Evolutionary conservation across 1,140 invertebrate genomes (phyloP), one percentile per base, ranked within the genome.

Genomic region (Calosoma granatense): DNA sequence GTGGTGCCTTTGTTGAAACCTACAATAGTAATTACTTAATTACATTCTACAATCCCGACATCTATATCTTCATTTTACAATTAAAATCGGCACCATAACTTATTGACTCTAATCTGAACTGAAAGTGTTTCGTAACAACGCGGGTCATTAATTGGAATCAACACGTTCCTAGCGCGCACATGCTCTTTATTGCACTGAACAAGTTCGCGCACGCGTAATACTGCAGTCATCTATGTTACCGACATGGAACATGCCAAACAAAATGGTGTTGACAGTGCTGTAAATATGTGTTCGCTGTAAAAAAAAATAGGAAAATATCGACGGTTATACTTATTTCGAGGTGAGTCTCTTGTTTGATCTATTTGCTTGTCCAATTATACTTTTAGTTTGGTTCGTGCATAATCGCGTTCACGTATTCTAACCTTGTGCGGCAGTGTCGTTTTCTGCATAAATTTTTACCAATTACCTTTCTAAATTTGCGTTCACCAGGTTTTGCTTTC

Each of bases 1-100:
- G 70, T 0, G 92, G 92, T 14, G 92, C 92, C 71, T 93, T 91
- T 12, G 92, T 95, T 15, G 85, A 81, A 1, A 95, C 84, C 88
- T 92, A 63, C 15, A 72, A 72, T 64, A 53, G 3, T 4, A 53
- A 22, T 11, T 4, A 53, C 15, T 47, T 47, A 17, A 4, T 9
- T 47, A 11, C 6, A 47, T 47, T 47, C 15, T 12, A 47, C 9
- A 12, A 47, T 9, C 9, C 15, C 17, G 4, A 17, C 41, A 17
- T 9, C 41, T 3, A 17, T 47, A 47, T n/a, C 4, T 30, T 30
- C 41, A 47, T 11, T 47, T 17, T 12, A 47, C 41, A n/a, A n/a
- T n/a, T n/a, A n/a, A n/a, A n/a, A n/a, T n/a, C n/a, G n/a, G n/a
- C n/a, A n/a, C n/a, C n/a, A n/a, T n/a, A n/a, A n/a, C n/a, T n/a